Base-by-base conservation (phyloP, 2,888 invertebrate species). In the Ennomos fuscantarius region DNA sequence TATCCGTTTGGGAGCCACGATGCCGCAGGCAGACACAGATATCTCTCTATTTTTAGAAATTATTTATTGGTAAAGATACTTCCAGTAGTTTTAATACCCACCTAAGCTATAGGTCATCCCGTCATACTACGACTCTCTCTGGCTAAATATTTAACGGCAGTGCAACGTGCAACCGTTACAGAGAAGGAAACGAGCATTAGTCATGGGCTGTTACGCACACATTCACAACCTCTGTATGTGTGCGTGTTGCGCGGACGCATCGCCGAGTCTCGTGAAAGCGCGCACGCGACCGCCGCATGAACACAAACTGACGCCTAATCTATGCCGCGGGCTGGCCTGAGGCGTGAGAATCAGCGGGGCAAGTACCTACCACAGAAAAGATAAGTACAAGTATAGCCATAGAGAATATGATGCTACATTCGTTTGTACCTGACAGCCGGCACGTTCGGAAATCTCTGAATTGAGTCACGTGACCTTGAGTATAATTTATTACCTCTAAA, bases 241-340 rank as follows among this genome's bases (percentile, higher is more conserved):
- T 57, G 37, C 3, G 46, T 39, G 31, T 39, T 66, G 66, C 59
- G 68, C 70, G 71, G 67, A 71, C 73, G 73, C 72, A 71, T 71
- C 70, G 64, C 35, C n/a, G 32, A 32, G 46, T 61, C 60, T 60
- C 68, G 81, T 70, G 83, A 81, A 81, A 81, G 81, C 74, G 74
- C 68, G 59, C 79, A 82, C 78, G 82, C 75, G 76, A 58, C 36
- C 61, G 43, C 44, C 54, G 81, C 74, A 78, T 84, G 83, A 77
- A 71, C 65, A 40, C 8, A 1, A 15, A 56, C 46, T 51, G 5
- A 1, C 11, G 12, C 10, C 8, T 47, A 51, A 33, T 12, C 56
- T 57, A 43, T 13, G 47, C 8, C 45, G 11, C 51, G 36, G 15
- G 31, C 34, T 24, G 44, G 49, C n/a, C n/a, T 35, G 49, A 46